Evolutionary conservation across 2,888 invertebrate species (phyloP), one percentile per base, ranked within the genome.

Genomic region (Protophormia terraenovae): DNA sequence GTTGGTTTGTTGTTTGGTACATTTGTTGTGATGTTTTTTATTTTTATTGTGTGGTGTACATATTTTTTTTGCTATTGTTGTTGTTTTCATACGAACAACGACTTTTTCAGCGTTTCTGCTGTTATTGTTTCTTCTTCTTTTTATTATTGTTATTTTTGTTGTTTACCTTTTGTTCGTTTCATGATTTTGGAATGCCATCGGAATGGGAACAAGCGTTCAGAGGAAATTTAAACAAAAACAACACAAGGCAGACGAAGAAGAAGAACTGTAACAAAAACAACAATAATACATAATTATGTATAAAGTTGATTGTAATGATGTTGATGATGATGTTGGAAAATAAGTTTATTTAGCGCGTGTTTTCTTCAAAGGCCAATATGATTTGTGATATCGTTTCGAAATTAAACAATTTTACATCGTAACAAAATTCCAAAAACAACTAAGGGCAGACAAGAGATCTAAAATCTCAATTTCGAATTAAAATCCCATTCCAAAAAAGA

Each of bases 161-260:
- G 22, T 67, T 66, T 66, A 45, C 32, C 24, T 32, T 47, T 58
- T 38, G 41, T 76, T 62, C 29, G 41, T 38, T 60, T 62, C 27
- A 27, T 83, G 66, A 27, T 45, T 50, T 62, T 77, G 84, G 81
- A 53, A 84, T 84, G 71, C 66, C 72, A 84, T 80, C 27, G 84
- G 76, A 84, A 84, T 84, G 84, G 80, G 84, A 80, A 81, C 84
- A 84, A 77, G 50, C 80, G 29, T 58, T 80, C 53, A 84, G 24
- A 80, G 80, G 66, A 84, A 84, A 80, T 66, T 50, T 66, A 84
- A 66, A 76, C 80, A 84, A 84, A 76, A 80, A 76, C 80, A 83
- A 75, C 45, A 69, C 16, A 60, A 76, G 32, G n/a, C 24, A 55
- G 55, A 41, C 19, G n/a, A 22, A 22, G 8, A 22, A 35, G n/a